phyloP scores from a whole-genome alignment of 1,140 invertebrate genomes.

The Drosophila pandora region DNA sequence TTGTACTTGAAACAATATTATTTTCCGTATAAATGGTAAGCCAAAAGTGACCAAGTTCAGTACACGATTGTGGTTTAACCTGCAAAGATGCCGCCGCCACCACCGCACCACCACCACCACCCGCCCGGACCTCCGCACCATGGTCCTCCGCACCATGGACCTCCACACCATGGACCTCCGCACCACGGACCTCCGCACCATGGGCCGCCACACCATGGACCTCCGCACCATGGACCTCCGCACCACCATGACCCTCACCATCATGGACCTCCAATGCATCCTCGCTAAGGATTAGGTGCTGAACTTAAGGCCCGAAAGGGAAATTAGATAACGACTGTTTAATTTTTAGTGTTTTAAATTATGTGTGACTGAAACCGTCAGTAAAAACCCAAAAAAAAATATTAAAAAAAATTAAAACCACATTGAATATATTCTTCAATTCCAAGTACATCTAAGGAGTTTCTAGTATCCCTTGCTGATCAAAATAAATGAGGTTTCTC shows the following conservation, averaged over 20 bases:
- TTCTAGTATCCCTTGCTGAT: slow-evolving; percentile 59
- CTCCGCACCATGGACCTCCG: slow-evolving; percentile 8
- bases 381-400: not conserved
- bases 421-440: not conserved
- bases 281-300: slow-evolving; percentile 11
- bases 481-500: slow-evolving; percentile 41
- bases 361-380: not conserved
- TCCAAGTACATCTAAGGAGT: not conserved
- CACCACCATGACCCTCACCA: slow-evolving; percentile 25
- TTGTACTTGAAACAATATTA: slow-evolving; percentile 21
- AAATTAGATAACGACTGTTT: not conserved
- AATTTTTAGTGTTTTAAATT: not conserved
- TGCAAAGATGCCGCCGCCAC: slow-evolving; percentile 37
- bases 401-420: not conserved
- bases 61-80: slow-evolving; percentile 21
- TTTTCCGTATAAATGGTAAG: slow-evolving; percentile 29
- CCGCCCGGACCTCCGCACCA: slow-evolving; percentile 17
- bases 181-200: slow-evolving; percentile 26
- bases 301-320: not conserved
- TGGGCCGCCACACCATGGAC: slow-evolving; percentile 11
- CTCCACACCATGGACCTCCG: slow-evolving; percentile 23
- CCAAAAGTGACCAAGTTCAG: slow-evolving; percentile 8
- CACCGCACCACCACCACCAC: slow-evolving; percentile 23
- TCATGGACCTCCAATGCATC: slow-evolving; percentile 39
- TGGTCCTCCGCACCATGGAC: slow-evolving; percentile 23